Base-by-base conservation (phyloP, 2,113 vertebrate genomes). In the Psilopsiagon aurifrons region DNA sequence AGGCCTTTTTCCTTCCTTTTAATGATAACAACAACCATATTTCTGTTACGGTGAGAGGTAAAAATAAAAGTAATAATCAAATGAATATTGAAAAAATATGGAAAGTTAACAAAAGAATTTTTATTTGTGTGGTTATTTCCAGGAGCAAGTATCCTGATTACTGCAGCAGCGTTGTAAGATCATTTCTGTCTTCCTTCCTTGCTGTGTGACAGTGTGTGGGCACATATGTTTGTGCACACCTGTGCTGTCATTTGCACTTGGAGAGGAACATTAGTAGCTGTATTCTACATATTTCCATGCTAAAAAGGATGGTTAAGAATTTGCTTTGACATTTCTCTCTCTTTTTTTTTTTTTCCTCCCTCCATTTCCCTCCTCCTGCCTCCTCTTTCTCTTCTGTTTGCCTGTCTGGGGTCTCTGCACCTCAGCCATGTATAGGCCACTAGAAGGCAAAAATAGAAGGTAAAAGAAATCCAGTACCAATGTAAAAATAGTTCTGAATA, bases 1-100 rank as follows among this genome's bases (percentile, higher is more conserved):
- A 98, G 98, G 97, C 97, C 95, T 52, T 95, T 94, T 95, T 95
- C 57, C 79, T 90, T 90, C 83, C 76, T 94, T 90, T 95, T 73
- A 68, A 89, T 86, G 91, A 81, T 94, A 97, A 88, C 51, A 91
- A 81, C 94, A 97, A 90, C 51, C 17, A 7, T 67, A 41, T 88
- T 82, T 69, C 52, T 91, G 35, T 57, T 86, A 39, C 9, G 17
- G 35, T 63, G 22, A 84, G 37, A 70, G 31, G 28, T 83, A 69
- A 64, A 78, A 80, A 85, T 57, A 66, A 28, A 31, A 71, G 14
- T 27, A 94, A 51, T 52, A 41, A 64, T 64, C 10, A 84, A 84
- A 82, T 62, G 20, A 71, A 79, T 89, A 64, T 25, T 51, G 20
- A 81, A 79, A 75, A 82, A 62, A 88, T 64, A 31, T 39, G 51